Base-by-base conservation (phyloP, 64 coral and sea anemone species). In the Trachythela sp. region DNA sequence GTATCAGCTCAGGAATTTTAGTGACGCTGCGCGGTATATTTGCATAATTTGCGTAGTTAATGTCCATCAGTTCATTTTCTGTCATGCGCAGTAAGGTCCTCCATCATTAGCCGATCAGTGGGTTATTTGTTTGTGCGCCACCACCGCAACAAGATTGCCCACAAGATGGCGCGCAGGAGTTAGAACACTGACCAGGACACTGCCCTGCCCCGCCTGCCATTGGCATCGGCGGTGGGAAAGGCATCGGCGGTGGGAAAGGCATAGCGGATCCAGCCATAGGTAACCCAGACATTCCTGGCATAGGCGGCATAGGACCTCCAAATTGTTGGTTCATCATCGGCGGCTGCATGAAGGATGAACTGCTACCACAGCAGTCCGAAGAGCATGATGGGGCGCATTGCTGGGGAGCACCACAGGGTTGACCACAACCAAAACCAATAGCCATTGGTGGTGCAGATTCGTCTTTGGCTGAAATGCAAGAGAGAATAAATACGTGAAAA, bases 91-190 rank as follows among this genome's bases (percentile, higher is more conserved):
- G 42, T 45, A 45, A 11, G 42, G 42, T 45, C 4, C 42, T 6
- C 11, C 42, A 11, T 45, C 4, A 45, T 80, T 37, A 80, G 9
- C 75, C 75, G 27, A 80, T 80, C 75, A 80, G 31, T 35, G 75
- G 75, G 30, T 64, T 64, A n/a, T 35, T 20, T 29, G 20, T 37
- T 80, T 35, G 33, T 29, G 9, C 15, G 33, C 15, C 37, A 80
- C 75, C 75, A 34, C 75, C 75, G 9, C 75, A 80, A 22, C 75
- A 80, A 38, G 20, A 29, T 18, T 35, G 37, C 33, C 33, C 27
- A 30, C 75, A 80, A 30, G 75, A 80, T 39, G 75, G 75, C 75
- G 75, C 75, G 10, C 75, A 80, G 9, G 75, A 80, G 34, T 35
- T 80, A 13, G 75, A 29, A 18, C 75, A 80, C 34, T 35, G 37